These are phyloP conservation scores for Leptonema lineaticorne DNA, from an alignment of 1,140 invertebrate species.

Conservation along the genomic window DNA sequence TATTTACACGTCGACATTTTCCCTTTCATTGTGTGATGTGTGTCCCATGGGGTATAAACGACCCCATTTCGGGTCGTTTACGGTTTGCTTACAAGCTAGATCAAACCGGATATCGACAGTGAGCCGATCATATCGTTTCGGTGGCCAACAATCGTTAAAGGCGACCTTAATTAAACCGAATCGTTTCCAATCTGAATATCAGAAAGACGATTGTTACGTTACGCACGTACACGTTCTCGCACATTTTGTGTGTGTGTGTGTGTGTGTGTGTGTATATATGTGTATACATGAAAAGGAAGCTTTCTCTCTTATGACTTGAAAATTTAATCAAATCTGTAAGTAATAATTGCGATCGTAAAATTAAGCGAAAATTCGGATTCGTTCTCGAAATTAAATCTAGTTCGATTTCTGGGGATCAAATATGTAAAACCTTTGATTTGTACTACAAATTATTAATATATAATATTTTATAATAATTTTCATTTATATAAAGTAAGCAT, in stretches of 20 bases:
- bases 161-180: slow-evolving; percentile 1
- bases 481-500: too few relatives aligned
- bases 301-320: too few relatives aligned
- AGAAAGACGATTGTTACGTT: neutral
- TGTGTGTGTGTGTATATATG: neutral
- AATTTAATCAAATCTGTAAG: too few relatives aligned
- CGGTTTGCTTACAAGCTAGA: neutral
- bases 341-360: too few relatives aligned
- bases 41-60: neutral
- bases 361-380: too few relatives aligned
- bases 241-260: neutral
- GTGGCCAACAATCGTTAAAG: neutral
- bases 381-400: too few relatives aligned
- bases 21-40: neutral
- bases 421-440: too few relatives aligned
- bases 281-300: too few relatives aligned
- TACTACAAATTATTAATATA: too few relatives aligned
- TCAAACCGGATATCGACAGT: neutral
- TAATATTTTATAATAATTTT: too few relatives aligned
- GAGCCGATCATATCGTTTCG: neutral
- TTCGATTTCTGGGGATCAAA: too few relatives aligned
- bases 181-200: neutral
- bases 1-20: too few relatives aligned
- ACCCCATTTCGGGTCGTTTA: slow-evolving; percentile 1
- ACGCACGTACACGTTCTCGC: neutral